Percentiles rank a stretch among this genome's conserved stretches.
Conservation (phyloP, 2,888 invertebrate species). For the Heliconius sara region DNA sequence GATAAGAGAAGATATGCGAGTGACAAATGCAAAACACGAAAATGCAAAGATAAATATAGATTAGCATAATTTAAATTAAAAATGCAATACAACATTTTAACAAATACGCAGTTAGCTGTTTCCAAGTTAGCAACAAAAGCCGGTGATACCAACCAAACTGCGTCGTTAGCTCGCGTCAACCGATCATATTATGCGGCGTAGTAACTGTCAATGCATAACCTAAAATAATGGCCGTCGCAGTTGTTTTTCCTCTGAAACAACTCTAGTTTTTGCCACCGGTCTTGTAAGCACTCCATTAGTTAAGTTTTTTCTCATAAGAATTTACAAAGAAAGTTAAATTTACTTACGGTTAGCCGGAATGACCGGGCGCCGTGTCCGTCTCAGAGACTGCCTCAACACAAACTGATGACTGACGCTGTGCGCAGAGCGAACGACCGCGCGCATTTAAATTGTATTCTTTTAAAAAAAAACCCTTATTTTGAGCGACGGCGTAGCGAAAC, state of each 20-base stretch:
- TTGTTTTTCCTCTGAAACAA: constrained; percentile 34
- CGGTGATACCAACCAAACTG: constrained; percentile 69
- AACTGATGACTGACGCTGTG: constrained; percentile 71
- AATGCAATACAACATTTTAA: constrained; percentile 52
- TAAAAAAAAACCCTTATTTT: constrained; percentile 51
- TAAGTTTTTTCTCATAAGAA: constrained; percentile 60
- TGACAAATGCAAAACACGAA: constrained; percentile 1
- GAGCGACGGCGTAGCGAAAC: constrained; percentile 45
- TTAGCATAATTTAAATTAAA: constrained; percentile 26
- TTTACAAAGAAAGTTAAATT: constrained; percentile 50
- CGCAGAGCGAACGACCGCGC: constrained; percentile 62
- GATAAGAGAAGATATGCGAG: constrained; percentile 15
- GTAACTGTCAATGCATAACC: constrained; percentile 71
- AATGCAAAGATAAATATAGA: neutral
- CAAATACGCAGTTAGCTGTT: constrained; percentile 72
- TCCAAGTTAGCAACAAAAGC: constrained; percentile 78
- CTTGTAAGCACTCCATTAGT: constrained; percentile 39
- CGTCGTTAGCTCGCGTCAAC: constrained; percentile 67
- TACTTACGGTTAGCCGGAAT: constrained; percentile 65
- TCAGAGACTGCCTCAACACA: constrained; percentile 64
- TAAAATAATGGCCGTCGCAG: constrained; percentile 55
- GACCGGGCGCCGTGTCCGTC: constrained; percentile 62
- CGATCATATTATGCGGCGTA: constrained; percentile 72
- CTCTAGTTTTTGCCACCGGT: constrained; percentile 37
- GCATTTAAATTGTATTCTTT: constrained; percentile 59